Percentiles rank a stretch among this genome's conserved stretches.
phyloP scores from a whole-genome alignment of 1,140 invertebrate species.

The Pygmarrhopalites habei region DNA sequence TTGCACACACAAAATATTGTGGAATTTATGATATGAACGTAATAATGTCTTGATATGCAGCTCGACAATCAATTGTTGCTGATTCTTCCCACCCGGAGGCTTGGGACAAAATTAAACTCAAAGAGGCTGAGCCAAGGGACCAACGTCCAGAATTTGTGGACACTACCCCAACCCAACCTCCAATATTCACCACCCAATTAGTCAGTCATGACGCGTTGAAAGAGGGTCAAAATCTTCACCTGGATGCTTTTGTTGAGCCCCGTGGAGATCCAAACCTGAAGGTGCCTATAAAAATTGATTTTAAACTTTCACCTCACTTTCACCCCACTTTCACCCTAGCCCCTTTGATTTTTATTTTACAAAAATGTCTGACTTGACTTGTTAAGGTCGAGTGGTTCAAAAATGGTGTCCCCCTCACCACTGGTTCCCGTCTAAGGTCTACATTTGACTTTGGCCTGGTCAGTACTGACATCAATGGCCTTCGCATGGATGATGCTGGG shows the following conservation, averaged over 20 bases:
- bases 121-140: conserved; percentile 40
- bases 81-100: conserved; percentile 76
- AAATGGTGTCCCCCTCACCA: conserved; percentile 76
- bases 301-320: not conserved
- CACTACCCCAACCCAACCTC: conserved; percentile 70
- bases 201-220: conserved; percentile 74
- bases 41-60: conserved; percentile 41
- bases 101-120: conserved; percentile 73
- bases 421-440: conserved; percentile 54
- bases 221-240: conserved; percentile 81
- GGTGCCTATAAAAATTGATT: conserved; percentile 41
- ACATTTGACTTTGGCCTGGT: conserved; percentile 93
- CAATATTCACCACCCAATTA: conserved; percentile 84
- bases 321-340: conserved; percentile 36
- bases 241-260: conserved; percentile 94
- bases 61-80: conserved; percentile 61
- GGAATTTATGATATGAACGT: too few relatives aligned
- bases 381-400: conserved; percentile 83
- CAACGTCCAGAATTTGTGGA: conserved; percentile 46
- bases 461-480: conserved; percentile 75
- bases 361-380: too few relatives aligned
- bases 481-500: conserved; percentile 80
- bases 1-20: too few relatives aligned
- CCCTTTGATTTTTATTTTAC: too few relatives aligned
- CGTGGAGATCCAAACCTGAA: conserved; percentile 87